Base-by-base conservation (phyloP, 2,888 invertebrate genomes). In the Philaethria dido region DNA sequence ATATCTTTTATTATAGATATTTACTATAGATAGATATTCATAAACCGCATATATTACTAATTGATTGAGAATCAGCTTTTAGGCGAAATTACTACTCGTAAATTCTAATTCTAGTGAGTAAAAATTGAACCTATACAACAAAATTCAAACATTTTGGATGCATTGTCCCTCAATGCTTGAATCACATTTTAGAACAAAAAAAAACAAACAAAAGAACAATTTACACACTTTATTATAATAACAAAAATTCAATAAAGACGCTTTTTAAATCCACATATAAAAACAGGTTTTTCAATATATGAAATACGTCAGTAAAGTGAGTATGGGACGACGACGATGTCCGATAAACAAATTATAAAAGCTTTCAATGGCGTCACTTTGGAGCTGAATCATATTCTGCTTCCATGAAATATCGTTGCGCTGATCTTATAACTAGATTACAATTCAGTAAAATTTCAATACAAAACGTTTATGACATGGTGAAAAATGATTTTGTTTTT, bases 341-440 rank as follows among this genome's bases (percentile, higher is more conserved):
- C 20, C 60, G 60, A 42, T 45, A 60, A 60, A 60, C 29, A 44
- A 60, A 60, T 60, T 60, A 60, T 45, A 60, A 60, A 60, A 60
- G 60, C 60, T 47, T 60, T 60, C 60, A 60, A 60, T 60, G 29
- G 60, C 29, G 45, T 29, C 52, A 45, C 45, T 33, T 47, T 45
- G 33, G 29, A 18, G 4, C 16, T 14, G 60, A 44, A 47, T 60
- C 60, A 60, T 29, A 60, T 33, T 45, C 13, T 52, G 39, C 52
- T 52, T 36, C 22, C 52, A 36, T 62, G 52, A 62, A 62, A 62
- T 52, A 62, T 54, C 33, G 42, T 39, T 62, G 16, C 20, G 22
- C 42, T 62, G 25, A 62, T 62, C 62, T 52, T 52, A 52, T 52
- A 52, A 62, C 39, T 47, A 22, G 45, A 62, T 62, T 62, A 62